Conservation (phyloP, 2,888 invertebrate species). For the Catocala sponsa region DNA sequence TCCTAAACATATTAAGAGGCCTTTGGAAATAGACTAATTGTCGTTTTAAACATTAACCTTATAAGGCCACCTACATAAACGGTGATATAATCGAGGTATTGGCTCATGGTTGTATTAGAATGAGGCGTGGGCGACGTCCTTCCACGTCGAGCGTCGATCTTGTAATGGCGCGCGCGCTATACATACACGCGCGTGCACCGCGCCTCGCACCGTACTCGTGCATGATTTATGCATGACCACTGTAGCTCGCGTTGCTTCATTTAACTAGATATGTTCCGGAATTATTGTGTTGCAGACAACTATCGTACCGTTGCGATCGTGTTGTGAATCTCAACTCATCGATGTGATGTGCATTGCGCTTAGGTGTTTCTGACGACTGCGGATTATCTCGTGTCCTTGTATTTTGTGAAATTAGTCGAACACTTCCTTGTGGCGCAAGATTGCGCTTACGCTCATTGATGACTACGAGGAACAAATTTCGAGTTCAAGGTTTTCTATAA, state of each 20-base stretch:
- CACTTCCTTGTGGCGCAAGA: too few relatives aligned
- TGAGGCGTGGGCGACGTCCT: slow-evolving; percentile 81
- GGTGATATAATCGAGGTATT: slow-evolving; percentile 83
- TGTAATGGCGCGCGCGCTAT: slow-evolving; percentile 65
- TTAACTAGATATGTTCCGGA: slow-evolving; percentile 83
- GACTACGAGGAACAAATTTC: too few relatives aligned
- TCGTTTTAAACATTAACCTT: slow-evolving; percentile 83
- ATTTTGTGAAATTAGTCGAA: too few relatives aligned
- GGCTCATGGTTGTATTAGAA: slow-evolving; percentile 72
- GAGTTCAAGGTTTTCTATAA: too few relatives aligned
- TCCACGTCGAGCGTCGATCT: slow-evolving; percentile 69
- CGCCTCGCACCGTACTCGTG: slow-evolving; percentile 55
- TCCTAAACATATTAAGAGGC: slow-evolving; percentile 50
- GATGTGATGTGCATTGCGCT: slow-evolving; percentile 37
- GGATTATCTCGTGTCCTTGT: too few relatives aligned
- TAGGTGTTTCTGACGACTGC: not conserved
- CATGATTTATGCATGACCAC: slow-evolving; percentile 83
- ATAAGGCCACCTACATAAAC: slow-evolving; percentile 86
- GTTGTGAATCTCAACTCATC: slow-evolving; percentile 70
- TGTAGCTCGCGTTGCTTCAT: slow-evolving; percentile 71
- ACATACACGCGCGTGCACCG: slow-evolving; percentile 70
- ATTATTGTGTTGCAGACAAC: slow-evolving; percentile 77
- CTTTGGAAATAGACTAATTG: slow-evolving; percentile 50
- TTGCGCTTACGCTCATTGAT: too few relatives aligned
- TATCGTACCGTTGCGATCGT: slow-evolving; percentile 69